Evolutionary conservation across 2,888 invertebrate species (phyloP), one percentile per base, ranked within the genome.

Genomic region (Ctena decussata): DNA sequence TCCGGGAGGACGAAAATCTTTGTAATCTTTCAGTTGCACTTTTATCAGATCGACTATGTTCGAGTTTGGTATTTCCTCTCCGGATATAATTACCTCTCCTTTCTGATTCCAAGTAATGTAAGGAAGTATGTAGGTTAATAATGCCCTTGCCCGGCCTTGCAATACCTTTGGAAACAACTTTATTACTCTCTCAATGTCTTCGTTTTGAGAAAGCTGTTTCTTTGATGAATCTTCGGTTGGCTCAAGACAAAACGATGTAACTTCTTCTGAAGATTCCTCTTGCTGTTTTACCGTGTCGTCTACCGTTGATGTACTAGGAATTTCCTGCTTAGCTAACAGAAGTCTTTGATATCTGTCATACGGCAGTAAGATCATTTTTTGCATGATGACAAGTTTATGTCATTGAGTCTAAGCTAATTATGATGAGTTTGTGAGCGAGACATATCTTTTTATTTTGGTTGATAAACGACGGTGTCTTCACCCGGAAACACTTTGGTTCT

Each of bases 361-460:
- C 6, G 72, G 76, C 37, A 82, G 30, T 30, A 82, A 72, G 3
- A 82, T 32, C 72, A 72, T 72, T 78, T 77, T 82, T 69, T 74
- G 77, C 77, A 77, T 77, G 57, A 35, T 82, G 72, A 77, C 73
- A 27, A 49, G n/a, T 12, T n/a, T n/a, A n/a, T n/a, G n/a, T n/a
- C n/a, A n/a, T n/a, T n/a, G n/a, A n/a, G n/a, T n/a, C n/a, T n/a
- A n/a, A n/a, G n/a, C n/a, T n/a, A n/a, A n/a, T n/a, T n/a, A n/a
- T n/a, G n/a, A n/a, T n/a, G n/a, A n/a, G 5, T 30, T 27, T 11
- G 18, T 15, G n/a, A n/a, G n/a, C n/a, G n/a, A n/a, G n/a, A n/a
- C 2, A 32, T n/a, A n/a, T n/a, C n/a, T n/a, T n/a, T n/a, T n/a
- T n/a, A n/a, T n/a, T n/a, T n/a, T n/a, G n/a, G n/a, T n/a, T n/a